phyloP scores from a whole-genome alignment of 2,113 vertebrate genomes.

The Cottus gobio region DNA sequence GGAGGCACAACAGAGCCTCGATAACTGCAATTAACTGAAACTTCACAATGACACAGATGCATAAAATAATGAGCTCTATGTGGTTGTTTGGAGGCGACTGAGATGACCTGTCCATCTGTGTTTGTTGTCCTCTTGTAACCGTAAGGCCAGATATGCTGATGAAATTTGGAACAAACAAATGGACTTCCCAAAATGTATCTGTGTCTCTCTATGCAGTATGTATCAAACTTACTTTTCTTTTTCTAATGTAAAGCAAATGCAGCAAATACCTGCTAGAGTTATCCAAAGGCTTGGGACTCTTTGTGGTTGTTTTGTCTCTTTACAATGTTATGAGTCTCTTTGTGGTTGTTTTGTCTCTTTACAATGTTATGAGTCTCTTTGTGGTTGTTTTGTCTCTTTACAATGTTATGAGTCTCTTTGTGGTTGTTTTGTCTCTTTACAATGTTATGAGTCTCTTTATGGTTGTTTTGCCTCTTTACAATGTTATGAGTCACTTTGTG shows the following conservation, averaged over 20 bases:
- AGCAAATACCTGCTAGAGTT: not conserved
- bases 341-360: not conserved
- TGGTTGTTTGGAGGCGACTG: not conserved
- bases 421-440: no score
- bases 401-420: no score
- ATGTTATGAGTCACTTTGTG: no score
- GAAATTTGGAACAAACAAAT: not conserved
- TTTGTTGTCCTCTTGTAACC: not conserved
- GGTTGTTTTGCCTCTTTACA: no score
- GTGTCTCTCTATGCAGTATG: not conserved
- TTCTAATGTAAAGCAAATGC: not conserved
- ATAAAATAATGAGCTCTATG: not conserved
- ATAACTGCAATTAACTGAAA: slow-evolving; percentile 19
- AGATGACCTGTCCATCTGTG: not conserved
- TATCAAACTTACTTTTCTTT: not conserved
- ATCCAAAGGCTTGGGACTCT: not conserved
- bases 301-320: not conserved
- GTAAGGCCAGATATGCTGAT: not conserved
- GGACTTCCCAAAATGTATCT: not conserved
- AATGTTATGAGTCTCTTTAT: no score
- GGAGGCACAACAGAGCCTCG: not conserved
- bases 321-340: not conserved
- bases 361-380: not conserved
- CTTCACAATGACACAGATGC: not conserved
- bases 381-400: no score